Conservation (phyloP, 1,140 invertebrate genomes). For the Phthorimaea operculella region DNA sequence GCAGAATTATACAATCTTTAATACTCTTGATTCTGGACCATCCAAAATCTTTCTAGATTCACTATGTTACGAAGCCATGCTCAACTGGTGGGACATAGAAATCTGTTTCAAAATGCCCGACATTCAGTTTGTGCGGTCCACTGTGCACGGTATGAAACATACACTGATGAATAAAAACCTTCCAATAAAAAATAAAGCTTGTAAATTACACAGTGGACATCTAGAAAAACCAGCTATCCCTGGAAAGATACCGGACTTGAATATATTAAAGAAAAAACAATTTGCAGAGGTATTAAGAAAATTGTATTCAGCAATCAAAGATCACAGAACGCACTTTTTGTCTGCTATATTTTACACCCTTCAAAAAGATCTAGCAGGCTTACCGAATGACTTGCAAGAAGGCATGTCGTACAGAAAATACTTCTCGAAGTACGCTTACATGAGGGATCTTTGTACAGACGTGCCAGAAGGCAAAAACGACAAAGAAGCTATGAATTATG, state of each 20-base stretch:
- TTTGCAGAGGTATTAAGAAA: neutral
- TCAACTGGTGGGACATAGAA: slow-evolving; percentile 34
- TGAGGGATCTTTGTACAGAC: slow-evolving; percentile 33
- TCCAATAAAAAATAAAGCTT: neutral
- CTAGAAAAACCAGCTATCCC: neutral
- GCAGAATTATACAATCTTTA: slow-evolving; percentile 11
- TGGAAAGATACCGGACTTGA: neutral
- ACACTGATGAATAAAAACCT: slow-evolving; percentile 32
- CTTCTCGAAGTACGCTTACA: slow-evolving; percentile 31
- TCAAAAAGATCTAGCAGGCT: slow-evolving; percentile 18
- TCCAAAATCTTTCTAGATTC: neutral
- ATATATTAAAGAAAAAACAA: neutral
- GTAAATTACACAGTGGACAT: neutral
- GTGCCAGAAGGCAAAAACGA: slow-evolving; percentile 3
- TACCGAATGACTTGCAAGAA: slow-evolving; percentile 2
- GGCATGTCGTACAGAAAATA: slow-evolving; percentile 21
- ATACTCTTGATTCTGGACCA: neutral
- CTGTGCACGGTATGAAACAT: slow-evolving; percentile 27
- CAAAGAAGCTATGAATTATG: slow-evolving; percentile 17
- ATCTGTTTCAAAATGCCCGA: slow-evolving; percentile 13
- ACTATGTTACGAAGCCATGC: slow-evolving; percentile 22
- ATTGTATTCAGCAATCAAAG: neutral
- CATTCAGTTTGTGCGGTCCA: slow-evolving; percentile 22
- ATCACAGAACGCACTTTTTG: slow-evolving; percentile 9
- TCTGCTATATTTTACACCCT: slow-evolving; percentile 25